Evolutionary conservation across 2,888 invertebrate genomes (phyloP).

Genomic region (Alviniconcha strummeri): DNA sequence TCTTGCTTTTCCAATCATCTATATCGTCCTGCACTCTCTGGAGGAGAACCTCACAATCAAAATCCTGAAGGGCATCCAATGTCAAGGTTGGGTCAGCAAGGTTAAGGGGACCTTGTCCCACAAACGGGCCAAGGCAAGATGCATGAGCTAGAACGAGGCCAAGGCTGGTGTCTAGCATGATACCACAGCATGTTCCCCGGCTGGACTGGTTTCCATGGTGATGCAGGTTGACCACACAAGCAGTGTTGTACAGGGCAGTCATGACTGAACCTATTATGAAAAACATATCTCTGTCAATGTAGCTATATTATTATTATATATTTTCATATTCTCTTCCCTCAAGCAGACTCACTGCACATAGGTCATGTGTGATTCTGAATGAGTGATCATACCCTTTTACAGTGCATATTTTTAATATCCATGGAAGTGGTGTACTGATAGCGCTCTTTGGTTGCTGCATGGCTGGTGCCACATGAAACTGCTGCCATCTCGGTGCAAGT

Average conservation of each 20-base stretch:
- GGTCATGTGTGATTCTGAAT: no score
- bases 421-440: no score
- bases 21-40: neutral
- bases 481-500: no score
- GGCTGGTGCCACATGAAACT: no score
- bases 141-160: constrained; percentile 60
- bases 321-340: neutral
- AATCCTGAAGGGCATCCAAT: constrained; percentile 18
- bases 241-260: constrained; percentile 4
- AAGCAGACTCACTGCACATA: neutral
- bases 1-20: neutral
- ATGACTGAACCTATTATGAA: neutral
- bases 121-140: constrained; percentile 50
- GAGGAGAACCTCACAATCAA: constrained; percentile 29
- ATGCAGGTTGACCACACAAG: constrained; percentile 37
- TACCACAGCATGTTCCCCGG: constrained; percentile 54
- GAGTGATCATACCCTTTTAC: no score
- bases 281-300: neutral
- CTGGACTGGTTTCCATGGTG: constrained; percentile 19
- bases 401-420: no score
- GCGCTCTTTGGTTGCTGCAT: no score
- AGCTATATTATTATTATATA: neutral
- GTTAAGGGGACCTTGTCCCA: constrained; percentile 32
- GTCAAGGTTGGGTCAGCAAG: neutral
- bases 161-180: constrained; percentile 50